Evolutionary conservation across 2,113 vertebrate genomes (phyloP), one percentile per base, ranked within the genome.

Genomic region (Daboia siamensis): DNA sequence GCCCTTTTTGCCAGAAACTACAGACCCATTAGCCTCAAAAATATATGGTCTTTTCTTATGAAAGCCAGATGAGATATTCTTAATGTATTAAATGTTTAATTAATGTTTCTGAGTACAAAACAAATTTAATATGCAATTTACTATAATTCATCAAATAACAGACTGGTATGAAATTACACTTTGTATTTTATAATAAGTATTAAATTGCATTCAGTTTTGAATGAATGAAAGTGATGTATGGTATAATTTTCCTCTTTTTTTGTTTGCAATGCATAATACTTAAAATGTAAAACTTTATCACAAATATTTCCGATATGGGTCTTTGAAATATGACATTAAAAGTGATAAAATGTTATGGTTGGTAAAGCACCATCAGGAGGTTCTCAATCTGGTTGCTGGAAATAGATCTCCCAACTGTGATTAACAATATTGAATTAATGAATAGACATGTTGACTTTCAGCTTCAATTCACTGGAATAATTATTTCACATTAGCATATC

Each of bases 381-480:
- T 80, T 95, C 29, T 94, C 89, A 17, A n/a, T 87, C 33, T 55
- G 10, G 89, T 23, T 64, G 91, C 92, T 95, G 64, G 93, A 97
- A 97, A 97, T 2, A 96, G 87, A 64, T 90, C 88, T 24, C 54
- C 88, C 91, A 95, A 93, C 80, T 91, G 91, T 93, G 89, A 96
- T 93, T 95, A 97, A 94, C 86, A 95, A 80, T 92, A 94, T 61
- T 94, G 90, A 96, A 96, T 95, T 96, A 96, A 97, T 95, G 90
- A 97, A 93, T 94, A 91, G 88, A 94, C 55, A 88, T 92, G 90
- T 93, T 96, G 94, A 95, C 90, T 96, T 97, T 94, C 93, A 95
- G 92, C 96, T 96, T 96, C 95, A 96, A 48, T 94, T 97, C 93
- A 90, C 87, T 93, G 92, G 93, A 96, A 95, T 94, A 96, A 97